A percentile compares a stretch with the other conserved stretches of the same genome.
These are phyloP conservation scores for Cynocephalus volans DNA, from an alignment of 2,113 vertebrate species.

Conservation along the genomic window DNA sequence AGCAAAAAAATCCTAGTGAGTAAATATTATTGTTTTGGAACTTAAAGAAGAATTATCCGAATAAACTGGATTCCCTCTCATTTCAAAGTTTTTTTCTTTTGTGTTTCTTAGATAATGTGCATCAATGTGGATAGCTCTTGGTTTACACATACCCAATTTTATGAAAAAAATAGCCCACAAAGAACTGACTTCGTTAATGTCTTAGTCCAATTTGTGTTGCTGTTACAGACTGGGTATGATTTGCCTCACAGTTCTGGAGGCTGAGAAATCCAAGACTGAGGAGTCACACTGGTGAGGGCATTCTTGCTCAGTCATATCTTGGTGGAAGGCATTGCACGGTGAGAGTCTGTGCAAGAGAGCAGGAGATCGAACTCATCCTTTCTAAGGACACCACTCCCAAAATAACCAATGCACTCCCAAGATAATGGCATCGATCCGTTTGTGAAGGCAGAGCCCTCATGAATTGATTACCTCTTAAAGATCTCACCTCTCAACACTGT, in stretches of 20 bases:
- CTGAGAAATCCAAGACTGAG: no score
- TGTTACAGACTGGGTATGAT: background rate
- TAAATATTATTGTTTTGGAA: constrained; percentile 65
- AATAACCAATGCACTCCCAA: background rate
- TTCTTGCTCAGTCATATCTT: no score
- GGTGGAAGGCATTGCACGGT: no score
- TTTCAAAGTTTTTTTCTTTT: background rate
- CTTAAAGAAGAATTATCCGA: constrained; percentile 56
- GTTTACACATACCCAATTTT: background rate
- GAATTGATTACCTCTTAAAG: background rate
- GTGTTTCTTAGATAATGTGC: background rate
- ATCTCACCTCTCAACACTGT: background rate
- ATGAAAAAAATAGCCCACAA: background rate
- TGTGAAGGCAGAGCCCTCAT: background rate
- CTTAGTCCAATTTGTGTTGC: background rate
- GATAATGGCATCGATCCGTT: background rate
- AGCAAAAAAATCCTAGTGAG: constrained; percentile 21
- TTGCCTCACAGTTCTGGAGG: background rate
- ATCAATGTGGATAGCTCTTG: background rate
- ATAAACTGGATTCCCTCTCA: constrained; percentile 66
- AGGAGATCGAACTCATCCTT: background rate
- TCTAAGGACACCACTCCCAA: background rate
- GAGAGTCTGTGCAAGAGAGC: background rate
- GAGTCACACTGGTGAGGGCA: background rate
- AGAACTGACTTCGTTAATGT: background rate